A percentile compares a stretch with the other conserved stretches of the same genome.
These are phyloP conservation scores for Vesta saturnalis DNA, from an alignment of 2,888 invertebrate species.

Conservation along the genomic window DNA sequence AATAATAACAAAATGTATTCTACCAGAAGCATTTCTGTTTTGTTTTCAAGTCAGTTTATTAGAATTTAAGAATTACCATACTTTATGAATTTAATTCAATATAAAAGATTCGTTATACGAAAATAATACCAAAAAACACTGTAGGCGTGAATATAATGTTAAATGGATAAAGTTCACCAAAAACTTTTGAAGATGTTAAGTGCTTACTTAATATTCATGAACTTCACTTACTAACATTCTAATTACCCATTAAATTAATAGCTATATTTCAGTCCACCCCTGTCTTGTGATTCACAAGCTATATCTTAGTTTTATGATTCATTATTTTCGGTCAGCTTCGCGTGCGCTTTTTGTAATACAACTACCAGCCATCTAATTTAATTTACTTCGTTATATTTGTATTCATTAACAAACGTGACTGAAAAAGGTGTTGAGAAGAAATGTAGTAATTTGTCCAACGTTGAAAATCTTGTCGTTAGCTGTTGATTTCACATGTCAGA, in stretches of 20 bases:
- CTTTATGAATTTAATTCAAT: conserved; percentile 8
- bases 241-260: conserved; percentile 49
- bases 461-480: too few species aligned
- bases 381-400: conserved; percentile 2
- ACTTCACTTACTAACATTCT: conserved; percentile 49
- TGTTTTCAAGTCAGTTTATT: too few species aligned
- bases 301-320: not conserved
- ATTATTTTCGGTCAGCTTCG: not conserved
- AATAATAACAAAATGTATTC: too few species aligned
- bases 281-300: not conserved
- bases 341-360: not conserved
- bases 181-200: conserved; percentile 22
- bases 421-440: not conserved
- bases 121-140: conserved; percentile 4
- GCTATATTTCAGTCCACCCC: conserved; percentile 25
- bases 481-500: conserved; percentile 26
- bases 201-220: conserved; percentile 41
- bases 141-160: conserved; percentile 12
- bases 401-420: not conserved
- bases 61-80: too few species aligned
- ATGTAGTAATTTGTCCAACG: not conserved
- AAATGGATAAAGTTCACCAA: conserved; percentile 6
- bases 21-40: too few species aligned
- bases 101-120: conserved; percentile 11
- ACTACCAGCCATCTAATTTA: not conserved